Conservation (phyloP, 2,888 invertebrate genomes). For the Cosmia trapezina region DNA sequence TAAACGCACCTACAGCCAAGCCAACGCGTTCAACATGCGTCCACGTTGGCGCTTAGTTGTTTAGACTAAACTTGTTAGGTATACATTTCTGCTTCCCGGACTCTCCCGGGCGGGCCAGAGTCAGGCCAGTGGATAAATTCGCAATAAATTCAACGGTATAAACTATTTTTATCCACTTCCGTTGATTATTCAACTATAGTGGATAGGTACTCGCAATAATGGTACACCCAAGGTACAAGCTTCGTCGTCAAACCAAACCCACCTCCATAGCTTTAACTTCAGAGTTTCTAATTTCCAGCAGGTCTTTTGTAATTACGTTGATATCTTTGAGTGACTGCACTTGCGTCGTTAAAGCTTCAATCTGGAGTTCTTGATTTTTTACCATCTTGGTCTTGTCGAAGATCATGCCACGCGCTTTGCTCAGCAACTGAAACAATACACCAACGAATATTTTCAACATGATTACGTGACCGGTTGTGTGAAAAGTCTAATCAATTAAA, state of each 20-base stretch:
- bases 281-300: constrained; percentile 94
- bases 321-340: constrained; percentile 95
- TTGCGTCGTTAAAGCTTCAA: constrained; percentile 93
- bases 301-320: constrained; percentile 94
- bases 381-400: constrained; percentile 94
- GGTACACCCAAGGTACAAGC: neutral
- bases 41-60: neutral
- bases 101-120: no score
- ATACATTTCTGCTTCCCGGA: neutral
- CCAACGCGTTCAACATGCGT: neutral
- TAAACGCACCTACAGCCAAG: neutral
- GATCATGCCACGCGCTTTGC: constrained; percentile 92
- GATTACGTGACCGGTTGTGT: neutral
- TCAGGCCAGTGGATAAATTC: neutral
- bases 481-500: neutral
- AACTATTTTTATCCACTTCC: neutral
- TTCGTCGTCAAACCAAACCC: constrained; percentile 33
- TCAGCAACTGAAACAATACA: constrained; percentile 87
- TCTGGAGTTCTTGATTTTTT: constrained; percentile 95
- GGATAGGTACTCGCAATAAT: neutral
- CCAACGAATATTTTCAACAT: neutral
- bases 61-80: neutral
- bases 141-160: neutral
- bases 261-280: constrained; percentile 94
- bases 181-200: neutral